Base-by-base conservation (phyloP, 2,888 invertebrate genomes). In the Herminia tarsipennalis region DNA sequence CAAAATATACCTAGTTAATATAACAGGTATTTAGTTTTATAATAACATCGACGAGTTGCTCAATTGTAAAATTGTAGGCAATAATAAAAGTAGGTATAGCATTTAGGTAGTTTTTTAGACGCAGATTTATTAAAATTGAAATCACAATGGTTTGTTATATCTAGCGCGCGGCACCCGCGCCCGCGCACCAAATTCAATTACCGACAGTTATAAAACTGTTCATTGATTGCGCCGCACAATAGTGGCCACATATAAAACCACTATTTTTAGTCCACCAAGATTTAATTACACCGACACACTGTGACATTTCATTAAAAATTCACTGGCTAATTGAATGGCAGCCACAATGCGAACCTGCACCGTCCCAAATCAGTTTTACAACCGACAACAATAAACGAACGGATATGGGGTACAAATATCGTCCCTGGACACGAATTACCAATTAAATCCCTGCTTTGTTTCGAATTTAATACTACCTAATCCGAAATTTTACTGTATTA, bases 401-500 rank as follows among this genome's bases (percentile, higher is more conserved):
- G 73, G 70, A 77, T 70, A 73, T 73, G 68, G 69, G 45, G 47
- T 57, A 59, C 64, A 59, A 63, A 62, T 64, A 68, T 56, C 60
- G 51, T 42, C 58, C 30, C 39, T 35, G 54, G 56, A 57, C 65
- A 81, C 83, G 85, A 76, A 83, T 78, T 76, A 78, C 85, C 86
- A 88, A 89, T 88, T 86, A 88, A 89, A 88, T 83, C 83, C 78
- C 81, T 78, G 86, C 86, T 84, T 88, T 88, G 87, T 89, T 88
- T 85, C 86, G 78, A 86, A 86, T 88, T 86, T 83, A 86, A 88
- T 85, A 84, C 82, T 77, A 86, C 81, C 84, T 86, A 88, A 88
- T 87, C 87, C 78, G 82, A 89, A 88, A 88, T 87, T 89, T 88
- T 82, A 88, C 85, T 88, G 88, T 83, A 88, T 87, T 86, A 87